Percentiles rank a stretch among this genome's conserved stretches.
phyloP scores from a whole-genome alignment of 1,140 invertebrate species.

The Bombus breviceps region DNA sequence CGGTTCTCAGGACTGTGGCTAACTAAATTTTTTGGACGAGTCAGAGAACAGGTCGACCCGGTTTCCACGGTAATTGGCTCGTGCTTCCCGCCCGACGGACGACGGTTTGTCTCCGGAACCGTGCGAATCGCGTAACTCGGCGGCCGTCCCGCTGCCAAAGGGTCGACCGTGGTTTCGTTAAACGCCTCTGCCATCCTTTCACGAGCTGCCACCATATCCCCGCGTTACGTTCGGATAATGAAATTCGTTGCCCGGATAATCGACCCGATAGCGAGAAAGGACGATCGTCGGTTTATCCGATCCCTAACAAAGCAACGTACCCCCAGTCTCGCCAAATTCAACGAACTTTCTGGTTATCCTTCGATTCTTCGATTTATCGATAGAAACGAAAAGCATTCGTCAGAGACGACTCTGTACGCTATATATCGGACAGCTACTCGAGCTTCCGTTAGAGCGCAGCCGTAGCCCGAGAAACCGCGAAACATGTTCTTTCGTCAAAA shows the following conservation, averaged over 20 bases:
- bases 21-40: neutral
- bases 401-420: neutral
- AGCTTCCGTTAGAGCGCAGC: too few relatives aligned
- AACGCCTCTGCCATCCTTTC: neutral
- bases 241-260: constrained; percentile 45
- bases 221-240: constrained; percentile 20
- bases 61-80: constrained; percentile 31
- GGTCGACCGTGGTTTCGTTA: constrained; percentile 1
- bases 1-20: too few relatives aligned
- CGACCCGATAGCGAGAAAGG: neutral
- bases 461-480: too few relatives aligned
- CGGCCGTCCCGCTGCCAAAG: neutral
- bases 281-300: too few relatives aligned
- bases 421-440: too few relatives aligned
- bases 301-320: neutral
- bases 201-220: neutral
- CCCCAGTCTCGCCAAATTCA: neutral
- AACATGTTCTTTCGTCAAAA: too few relatives aligned
- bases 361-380: neutral
- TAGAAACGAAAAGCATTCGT: neutral
- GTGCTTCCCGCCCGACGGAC: neutral
- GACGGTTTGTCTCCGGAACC: neutral
- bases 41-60: neutral
- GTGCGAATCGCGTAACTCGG: neutral
- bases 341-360: neutral